Percentiles rank a stretch among this genome's conserved stretches.
Evolutionary conservation across 1,140 invertebrate genomes (phyloP).

Genomic region (Carposina sasakii): DNA sequence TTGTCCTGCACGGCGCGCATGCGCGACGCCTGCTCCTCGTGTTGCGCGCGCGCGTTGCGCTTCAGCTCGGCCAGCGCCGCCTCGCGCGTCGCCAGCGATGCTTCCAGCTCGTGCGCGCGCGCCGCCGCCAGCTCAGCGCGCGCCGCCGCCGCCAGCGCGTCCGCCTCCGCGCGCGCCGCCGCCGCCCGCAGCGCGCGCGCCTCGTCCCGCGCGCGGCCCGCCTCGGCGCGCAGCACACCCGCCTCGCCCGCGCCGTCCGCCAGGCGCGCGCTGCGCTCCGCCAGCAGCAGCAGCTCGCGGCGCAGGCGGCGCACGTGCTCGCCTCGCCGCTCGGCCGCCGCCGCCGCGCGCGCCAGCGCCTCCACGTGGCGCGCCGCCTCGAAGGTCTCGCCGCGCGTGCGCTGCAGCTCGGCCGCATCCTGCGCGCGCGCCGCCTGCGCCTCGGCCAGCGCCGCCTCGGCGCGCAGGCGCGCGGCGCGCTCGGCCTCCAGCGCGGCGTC

Average conservation of each 20-base stretch:
- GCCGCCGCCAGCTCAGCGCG: slow-evolving; percentile 66
- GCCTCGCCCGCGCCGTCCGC: slow-evolving; percentile 32
- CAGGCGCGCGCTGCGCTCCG: slow-evolving; percentile 55
- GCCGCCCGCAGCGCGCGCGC: slow-evolving; percentile 60
- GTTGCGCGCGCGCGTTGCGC: slow-evolving; percentile 64
- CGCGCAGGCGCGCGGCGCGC: slow-evolving; percentile 67
- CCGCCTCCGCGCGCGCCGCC: slow-evolving; percentile 65
- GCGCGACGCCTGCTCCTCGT: slow-evolving; percentile 70
- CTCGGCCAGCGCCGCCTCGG: slow-evolving; percentile 56
- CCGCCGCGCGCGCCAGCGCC: slow-evolving; percentile 69
- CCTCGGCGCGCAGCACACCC: too few species aligned
- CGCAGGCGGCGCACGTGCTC: slow-evolving; percentile 69
- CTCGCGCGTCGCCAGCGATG: slow-evolving; percentile 65
- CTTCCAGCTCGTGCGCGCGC: slow-evolving; percentile 74
- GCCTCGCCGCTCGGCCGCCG: slow-evolving; percentile 69
- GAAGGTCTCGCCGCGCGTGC: slow-evolving; percentile 61
- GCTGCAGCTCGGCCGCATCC: slow-evolving; percentile 48
- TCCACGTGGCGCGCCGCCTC: slow-evolving; percentile 73
- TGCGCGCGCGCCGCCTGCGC: slow-evolving; percentile 60
- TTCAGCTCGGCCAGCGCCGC: slow-evolving; percentile 63
- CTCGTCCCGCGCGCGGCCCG: slow-evolving; percentile 28
- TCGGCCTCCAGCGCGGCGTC: slow-evolving; percentile 68
- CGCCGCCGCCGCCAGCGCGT: slow-evolving; percentile 58
- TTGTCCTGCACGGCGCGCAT: slow-evolving; percentile 80
- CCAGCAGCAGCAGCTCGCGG: slow-evolving; percentile 60